Percentiles rank a stretch among this genome's conserved stretches.
These are phyloP conservation scores for Phortica variegata DNA, from an alignment of 1,140 invertebrate species.

Conservation along the genomic window DNA sequence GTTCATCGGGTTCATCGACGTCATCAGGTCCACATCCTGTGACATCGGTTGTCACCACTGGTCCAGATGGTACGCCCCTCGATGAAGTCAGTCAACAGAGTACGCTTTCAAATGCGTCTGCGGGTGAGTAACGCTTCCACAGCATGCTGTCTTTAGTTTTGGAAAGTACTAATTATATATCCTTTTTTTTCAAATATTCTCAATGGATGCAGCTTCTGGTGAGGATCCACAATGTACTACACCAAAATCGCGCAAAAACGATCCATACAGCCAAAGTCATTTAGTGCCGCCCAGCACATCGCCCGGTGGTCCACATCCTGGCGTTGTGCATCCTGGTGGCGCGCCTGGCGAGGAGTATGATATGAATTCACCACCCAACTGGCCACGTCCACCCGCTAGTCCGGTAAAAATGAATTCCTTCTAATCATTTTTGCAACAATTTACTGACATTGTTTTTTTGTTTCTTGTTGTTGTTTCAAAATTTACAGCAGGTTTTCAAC, in stretches of 20 bases:
- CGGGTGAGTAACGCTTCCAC: slow-evolving; percentile 62
- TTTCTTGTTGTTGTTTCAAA: slow-evolving; percentile 34
- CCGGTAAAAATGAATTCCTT: slow-evolving; percentile 64
- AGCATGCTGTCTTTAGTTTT: neutral
- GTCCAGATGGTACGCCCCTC: slow-evolving; percentile 80
- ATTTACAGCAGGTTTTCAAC: slow-evolving; percentile 80
- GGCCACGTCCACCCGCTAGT: slow-evolving; percentile 86
- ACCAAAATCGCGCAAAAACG: slow-evolving; percentile 72
- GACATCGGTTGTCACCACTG: slow-evolving; percentile 82
- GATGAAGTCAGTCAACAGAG: slow-evolving; percentile 91
- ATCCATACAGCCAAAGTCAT: slow-evolving; percentile 66
- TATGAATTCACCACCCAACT: slow-evolving; percentile 78
- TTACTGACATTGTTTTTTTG: neutral
- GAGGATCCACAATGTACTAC: slow-evolving; percentile 77
- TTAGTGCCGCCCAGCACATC: slow-evolving; percentile 72
- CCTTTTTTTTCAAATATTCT: neutral
- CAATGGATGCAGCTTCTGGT: slow-evolving; percentile 69
- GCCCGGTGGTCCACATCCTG: slow-evolving; percentile 76
- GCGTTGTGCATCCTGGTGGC: slow-evolving; percentile 61
- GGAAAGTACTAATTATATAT: neutral
- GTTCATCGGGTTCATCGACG: slow-evolving; percentile 57
- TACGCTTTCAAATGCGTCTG: slow-evolving; percentile 86
- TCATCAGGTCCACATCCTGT: slow-evolving; percentile 63
- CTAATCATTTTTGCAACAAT: slow-evolving; percentile 3
- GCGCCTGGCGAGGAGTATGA: slow-evolving; percentile 90